phyloP scores from a whole-genome alignment of 2,113 vertebrate genomes.

The Isurus oxyrinchus region DNA sequence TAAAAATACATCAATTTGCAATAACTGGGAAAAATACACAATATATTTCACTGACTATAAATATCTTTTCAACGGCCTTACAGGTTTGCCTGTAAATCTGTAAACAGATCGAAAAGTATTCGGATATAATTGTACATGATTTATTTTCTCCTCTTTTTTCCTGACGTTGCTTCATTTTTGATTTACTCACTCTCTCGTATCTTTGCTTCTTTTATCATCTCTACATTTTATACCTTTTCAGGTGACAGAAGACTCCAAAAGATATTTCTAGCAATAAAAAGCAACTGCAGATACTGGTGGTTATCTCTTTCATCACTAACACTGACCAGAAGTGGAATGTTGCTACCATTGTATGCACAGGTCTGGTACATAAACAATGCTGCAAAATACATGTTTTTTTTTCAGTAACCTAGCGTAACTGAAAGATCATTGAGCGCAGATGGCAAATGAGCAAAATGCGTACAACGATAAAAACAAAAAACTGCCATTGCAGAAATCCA shows the following conservation, averaged over 20 bases:
- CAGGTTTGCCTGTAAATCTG: neutral
- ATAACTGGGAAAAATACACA: neutral
- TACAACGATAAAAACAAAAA: too few species aligned
- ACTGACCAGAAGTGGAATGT: neutral
- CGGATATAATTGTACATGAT: neutral
- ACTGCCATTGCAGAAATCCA: too few species aligned
- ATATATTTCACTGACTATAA: neutral
- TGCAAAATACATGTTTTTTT: neutral
- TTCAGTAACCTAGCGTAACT: neutral
- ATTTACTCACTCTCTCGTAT: neutral
- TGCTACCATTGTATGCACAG: neutral
- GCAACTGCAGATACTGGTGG: neutral
- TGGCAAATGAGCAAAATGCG: neutral
- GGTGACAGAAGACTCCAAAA: neutral
- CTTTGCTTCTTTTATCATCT: neutral
- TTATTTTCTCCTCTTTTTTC: neutral
- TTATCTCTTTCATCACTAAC: neutral
- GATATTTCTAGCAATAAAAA: neutral
- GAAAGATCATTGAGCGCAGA: neutral
- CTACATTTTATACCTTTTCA: neutral
- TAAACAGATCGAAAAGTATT: neutral
- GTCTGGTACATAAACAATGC: neutral
- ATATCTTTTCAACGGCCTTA: neutral
- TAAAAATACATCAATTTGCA: neutral
- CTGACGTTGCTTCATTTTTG: neutral